A percentile compares a stretch with the other conserved stretches of the same genome.
Conservation (phyloP, 1,140 invertebrate species). For the Bombus pyrosoma region DNA sequence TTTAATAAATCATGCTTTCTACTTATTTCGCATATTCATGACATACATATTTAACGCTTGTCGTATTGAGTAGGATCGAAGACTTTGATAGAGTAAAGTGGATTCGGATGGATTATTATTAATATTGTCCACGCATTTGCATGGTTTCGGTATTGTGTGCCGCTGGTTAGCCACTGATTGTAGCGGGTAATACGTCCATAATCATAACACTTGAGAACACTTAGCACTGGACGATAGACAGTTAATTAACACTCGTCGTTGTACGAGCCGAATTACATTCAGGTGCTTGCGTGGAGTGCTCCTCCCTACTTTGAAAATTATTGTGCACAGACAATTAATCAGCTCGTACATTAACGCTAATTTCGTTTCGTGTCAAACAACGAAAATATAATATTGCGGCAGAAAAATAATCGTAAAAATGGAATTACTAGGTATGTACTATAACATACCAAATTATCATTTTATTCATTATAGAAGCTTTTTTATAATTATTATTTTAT, state of each 20-base stretch:
- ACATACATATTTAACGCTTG: background rate
- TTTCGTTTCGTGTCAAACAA: background rate
- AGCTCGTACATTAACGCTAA: background rate
- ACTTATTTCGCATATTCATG: too few species aligned
- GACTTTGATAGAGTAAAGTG: background rate
- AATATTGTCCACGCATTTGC: constrained; percentile 29
- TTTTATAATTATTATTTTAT: background rate
- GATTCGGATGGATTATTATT: constrained; percentile 19
- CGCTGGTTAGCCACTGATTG: constrained; percentile 15
- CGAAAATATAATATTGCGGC: too few species aligned
- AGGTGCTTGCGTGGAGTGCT: background rate
- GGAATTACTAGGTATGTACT: too few species aligned
- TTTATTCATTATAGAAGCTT: too few species aligned
- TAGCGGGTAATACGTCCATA: constrained; percentile 39
- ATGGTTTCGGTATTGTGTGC: constrained; percentile 8
- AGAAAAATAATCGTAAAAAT: too few species aligned
- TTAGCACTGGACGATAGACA: constrained; percentile 41
- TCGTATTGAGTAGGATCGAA: background rate
- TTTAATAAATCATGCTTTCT: too few species aligned
- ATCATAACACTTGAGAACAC: constrained; percentile 42
- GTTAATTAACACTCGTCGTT: constrained; percentile 46
- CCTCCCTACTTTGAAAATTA: background rate
- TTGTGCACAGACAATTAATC: background rate
- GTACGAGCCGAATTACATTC: constrained; percentile 6
- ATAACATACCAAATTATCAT: too few species aligned